Evolutionary conservation across 1,140 invertebrate genomes (phyloP).

Genomic region (Pogonomyrmex barbatus): DNA sequence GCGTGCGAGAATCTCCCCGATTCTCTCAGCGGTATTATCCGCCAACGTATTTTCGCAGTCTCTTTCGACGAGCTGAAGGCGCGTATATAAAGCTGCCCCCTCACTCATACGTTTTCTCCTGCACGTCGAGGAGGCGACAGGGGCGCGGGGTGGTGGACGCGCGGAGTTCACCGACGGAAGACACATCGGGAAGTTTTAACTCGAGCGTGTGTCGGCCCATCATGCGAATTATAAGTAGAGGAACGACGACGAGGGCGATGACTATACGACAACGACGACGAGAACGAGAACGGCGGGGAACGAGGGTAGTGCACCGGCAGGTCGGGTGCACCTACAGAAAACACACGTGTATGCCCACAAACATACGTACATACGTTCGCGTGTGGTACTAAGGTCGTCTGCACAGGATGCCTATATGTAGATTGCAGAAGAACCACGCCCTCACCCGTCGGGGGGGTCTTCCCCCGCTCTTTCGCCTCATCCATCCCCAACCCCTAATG

Average conservation of each 20-base stretch:
- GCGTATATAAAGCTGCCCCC: constrained; percentile 59
- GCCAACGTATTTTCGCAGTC: constrained; percentile 64
- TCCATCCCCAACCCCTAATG: constrained; percentile 83
- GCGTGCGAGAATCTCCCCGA: not conserved
- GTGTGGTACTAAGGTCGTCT: constrained; percentile 75
- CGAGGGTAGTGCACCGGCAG: constrained; percentile 49
- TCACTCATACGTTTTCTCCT: constrained; percentile 55
- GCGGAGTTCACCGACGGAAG: constrained; percentile 55
- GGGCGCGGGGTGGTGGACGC: constrained; percentile 34
- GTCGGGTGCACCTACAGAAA: constrained; percentile 63
- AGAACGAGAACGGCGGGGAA: constrained; percentile 46
- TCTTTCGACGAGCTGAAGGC: constrained; percentile 60
- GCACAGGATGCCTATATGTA: constrained; percentile 80
- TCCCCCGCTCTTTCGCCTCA: constrained; percentile 71
- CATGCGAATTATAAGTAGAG: constrained; percentile 79
- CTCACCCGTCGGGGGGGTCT: constrained; percentile 73
- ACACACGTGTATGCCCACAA: constrained; percentile 69
- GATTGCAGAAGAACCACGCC: constrained; percentile 84
- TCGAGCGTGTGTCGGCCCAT: constrained; percentile 79
- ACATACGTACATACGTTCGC: constrained; percentile 71
- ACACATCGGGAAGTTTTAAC: constrained; percentile 79
- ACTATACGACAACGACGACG: constrained; percentile 35
- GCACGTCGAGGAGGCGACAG: constrained; percentile 30
- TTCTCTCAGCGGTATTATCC: constrained; percentile 40
- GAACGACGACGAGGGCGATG: constrained; percentile 57